Base-by-base conservation (phyloP, 2,888 invertebrate species). In the Pardosa pseudoannulata region DNA sequence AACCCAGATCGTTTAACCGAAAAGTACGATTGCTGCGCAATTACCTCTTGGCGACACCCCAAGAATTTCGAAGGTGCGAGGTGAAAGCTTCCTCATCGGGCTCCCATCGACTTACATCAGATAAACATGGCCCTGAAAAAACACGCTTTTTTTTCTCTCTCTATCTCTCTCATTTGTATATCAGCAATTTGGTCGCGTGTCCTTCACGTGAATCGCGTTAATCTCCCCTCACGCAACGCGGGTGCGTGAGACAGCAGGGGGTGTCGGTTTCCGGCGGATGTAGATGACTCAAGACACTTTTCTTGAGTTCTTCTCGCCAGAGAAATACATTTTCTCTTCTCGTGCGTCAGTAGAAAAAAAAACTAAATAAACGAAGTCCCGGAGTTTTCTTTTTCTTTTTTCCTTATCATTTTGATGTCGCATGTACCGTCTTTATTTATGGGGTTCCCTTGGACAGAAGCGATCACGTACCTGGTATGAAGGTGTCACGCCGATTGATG, bases 281-380 rank as follows among this genome's bases (percentile, higher is more conserved):
- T 68, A 67, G 73, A 85, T 85, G 83, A 85, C 83, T 85, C 83
- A 85, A 85, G 83, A 85, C 56, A n/a, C 16, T 23, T 56, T 56
- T 56, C 56, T 56, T 56, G 56, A 1, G 9, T 9, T 36, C 36
- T 9, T 36, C 36, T 7, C n/a, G n/a, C n/a, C n/a, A 9, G 16
- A 56, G 56, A 56, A 23, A 23, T 56, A 56, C 23, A 9, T 23
- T 56, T 16, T 46, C 11, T 3, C 56, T 5, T 46, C 11, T 56
- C 23, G 56, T 23, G 56, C 23, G 3, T 23, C 9, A 23, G 23
- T 23, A 56, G 23, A 23, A 56, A 56, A 23, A 23, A 36, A n/a
- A 46, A 13, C 9, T 46, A 46, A 11, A 46, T 7, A 7, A 46
- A 46, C 16, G 41, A 46, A 46, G 41, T 46, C 41, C 41, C 41